A percentile compares a stretch with the other conserved stretches of the same genome.
Conservation (phyloP, 2,888 invertebrate species). For the Hirtodrosophila confusa region DNA sequence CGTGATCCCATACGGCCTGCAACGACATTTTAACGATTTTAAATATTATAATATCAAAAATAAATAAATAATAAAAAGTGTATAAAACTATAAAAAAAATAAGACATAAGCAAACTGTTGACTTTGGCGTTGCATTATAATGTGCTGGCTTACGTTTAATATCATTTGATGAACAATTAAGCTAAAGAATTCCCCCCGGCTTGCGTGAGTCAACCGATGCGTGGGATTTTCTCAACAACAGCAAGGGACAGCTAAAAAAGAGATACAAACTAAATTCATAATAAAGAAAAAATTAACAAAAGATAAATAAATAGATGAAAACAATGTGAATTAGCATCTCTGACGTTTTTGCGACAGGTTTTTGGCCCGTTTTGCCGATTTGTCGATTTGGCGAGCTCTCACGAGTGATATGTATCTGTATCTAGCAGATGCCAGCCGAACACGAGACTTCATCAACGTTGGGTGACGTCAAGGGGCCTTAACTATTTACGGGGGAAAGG, state of each 20-base stretch:
- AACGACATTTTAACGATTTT: too few relatives aligned
- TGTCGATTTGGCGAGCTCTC: not conserved
- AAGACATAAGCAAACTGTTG: not conserved
- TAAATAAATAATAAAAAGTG: too few relatives aligned
- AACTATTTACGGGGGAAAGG: slow-evolving; percentile 5
- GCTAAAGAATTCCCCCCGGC: slow-evolving; percentile 36
- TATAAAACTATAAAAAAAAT: not conserved
- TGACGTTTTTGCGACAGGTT: slow-evolving; percentile 33
- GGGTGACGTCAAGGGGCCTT: slow-evolving; percentile 46
- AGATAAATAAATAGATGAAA: not conserved
- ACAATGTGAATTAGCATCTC: slow-evolving; percentile 26
- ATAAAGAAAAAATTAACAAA: not conserved
- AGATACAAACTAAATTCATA: slow-evolving; percentile 4
- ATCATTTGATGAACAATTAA: not conserved
- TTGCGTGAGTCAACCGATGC: slow-evolving; percentile 28
- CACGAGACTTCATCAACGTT: slow-evolving; percentile 24
- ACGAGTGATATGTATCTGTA: slow-evolving; percentile 11
- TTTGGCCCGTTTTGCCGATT: not conserved
- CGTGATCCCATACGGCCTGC: too few relatives aligned
- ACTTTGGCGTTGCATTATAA: not conserved
- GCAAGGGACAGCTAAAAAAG: slow-evolving; percentile 16
- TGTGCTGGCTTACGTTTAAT: not conserved
- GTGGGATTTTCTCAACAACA: slow-evolving; percentile 36
- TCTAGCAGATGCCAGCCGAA: slow-evolving; percentile 12
- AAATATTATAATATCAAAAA: too few relatives aligned